Conservation (phyloP, 1,140 invertebrate species). For the Euborellia annulipes region DNA sequence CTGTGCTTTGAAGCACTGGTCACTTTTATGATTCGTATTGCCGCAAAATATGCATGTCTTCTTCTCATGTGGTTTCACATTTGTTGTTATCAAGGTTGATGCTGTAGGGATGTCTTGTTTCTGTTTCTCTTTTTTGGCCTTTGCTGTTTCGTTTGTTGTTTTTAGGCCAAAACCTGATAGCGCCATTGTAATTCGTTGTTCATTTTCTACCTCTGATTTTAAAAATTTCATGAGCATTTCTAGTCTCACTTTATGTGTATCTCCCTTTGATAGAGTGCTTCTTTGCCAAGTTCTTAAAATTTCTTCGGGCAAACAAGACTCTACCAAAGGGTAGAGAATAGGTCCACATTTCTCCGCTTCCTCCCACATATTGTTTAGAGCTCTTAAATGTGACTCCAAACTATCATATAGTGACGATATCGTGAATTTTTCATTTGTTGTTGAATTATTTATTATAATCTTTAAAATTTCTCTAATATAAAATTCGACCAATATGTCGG, state of each 20-base stretch:
- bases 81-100: background rate
- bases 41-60: background rate
- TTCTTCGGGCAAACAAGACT: slow-evolving; percentile 21
- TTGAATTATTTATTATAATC: slow-evolving; percentile 8
- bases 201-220: slow-evolving; percentile 14
- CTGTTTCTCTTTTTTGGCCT: slow-evolving; percentile 2
- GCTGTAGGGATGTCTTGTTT: slow-evolving; percentile 4
- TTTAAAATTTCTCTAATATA: slow-evolving; percentile 22
- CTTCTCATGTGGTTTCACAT: background rate
- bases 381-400: slow-evolving; percentile 17
- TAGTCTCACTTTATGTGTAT: background rate
- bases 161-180: slow-evolving; percentile 8
- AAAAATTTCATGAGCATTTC: slow-evolving; percentile 17
- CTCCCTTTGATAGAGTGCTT: background rate
- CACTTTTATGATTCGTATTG: background rate
- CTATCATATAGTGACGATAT: slow-evolving; percentile 13
- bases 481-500: slow-evolving; percentile 20
- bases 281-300: slow-evolving; percentile 18
- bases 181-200: slow-evolving; percentile 17
- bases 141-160: background rate
- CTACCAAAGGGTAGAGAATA: slow-evolving; percentile 21
- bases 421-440: slow-evolving; percentile 4
- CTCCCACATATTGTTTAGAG: slow-evolving; percentile 19
- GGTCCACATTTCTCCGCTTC: slow-evolving; percentile 19
- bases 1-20: background rate